These are phyloP conservation scores for Pipra filicauda DNA, from an alignment of 2,113 vertebrate species.

Conservation along the genomic window DNA sequence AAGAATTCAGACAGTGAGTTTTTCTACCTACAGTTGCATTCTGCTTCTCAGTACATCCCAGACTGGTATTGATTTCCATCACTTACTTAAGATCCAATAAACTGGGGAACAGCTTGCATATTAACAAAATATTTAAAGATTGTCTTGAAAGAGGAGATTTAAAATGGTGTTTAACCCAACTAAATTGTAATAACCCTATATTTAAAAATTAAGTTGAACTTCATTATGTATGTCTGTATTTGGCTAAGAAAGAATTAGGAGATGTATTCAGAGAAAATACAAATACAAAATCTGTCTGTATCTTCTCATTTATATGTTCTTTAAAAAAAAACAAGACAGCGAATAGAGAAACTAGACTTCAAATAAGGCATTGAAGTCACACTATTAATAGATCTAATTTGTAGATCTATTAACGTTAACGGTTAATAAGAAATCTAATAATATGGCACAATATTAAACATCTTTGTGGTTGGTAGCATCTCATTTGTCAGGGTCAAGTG, in stretches of 20 bases:
- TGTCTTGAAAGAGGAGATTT: neutral
- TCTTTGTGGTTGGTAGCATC: neutral
- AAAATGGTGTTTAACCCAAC: neutral
- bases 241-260: neutral
- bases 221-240: neutral
- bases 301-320: neutral
- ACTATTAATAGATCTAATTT: conserved; percentile 9
- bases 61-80: neutral
- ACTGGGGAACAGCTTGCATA: neutral
- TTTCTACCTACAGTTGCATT: neutral
- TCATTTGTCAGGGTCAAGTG: conserved; percentile 4
- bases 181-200: neutral
- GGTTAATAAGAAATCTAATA: conserved; percentile 37
- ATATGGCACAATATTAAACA: conserved; percentile 5
- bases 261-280: neutral
- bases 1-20: neutral
- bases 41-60: neutral
- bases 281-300: neutral
- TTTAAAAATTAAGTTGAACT: neutral
- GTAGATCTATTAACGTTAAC: neutral
- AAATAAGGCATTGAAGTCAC: neutral
- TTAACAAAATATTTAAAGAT: neutral
- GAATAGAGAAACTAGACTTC: neutral
- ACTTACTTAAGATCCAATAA: neutral
- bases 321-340: neutral